These are phyloP conservation scores for Campopleginae sp. DNA, from an alignment of 2,888 invertebrate species.

Conservation along the genomic window DNA sequence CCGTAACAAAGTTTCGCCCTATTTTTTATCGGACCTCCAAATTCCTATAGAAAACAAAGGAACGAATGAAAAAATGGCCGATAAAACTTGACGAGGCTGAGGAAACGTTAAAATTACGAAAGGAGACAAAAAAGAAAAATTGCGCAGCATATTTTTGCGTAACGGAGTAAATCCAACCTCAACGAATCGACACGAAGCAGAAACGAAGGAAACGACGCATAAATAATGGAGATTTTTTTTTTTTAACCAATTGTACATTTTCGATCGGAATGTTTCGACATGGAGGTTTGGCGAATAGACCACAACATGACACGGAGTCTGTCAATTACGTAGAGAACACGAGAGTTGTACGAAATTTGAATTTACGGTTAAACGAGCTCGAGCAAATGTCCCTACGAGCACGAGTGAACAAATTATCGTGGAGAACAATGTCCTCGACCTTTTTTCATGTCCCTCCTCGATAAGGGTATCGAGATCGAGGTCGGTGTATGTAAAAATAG, in stretches of 20 bases:
- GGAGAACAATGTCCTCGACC: slow-evolving; percentile 40
- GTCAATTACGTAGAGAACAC: not conserved
- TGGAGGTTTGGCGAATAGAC: not conserved
- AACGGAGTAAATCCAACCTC: not conserved
- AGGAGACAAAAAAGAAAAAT: not conserved
- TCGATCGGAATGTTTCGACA: not conserved
- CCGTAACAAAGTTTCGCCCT: not conserved
- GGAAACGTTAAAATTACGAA: not conserved
- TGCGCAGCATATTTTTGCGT: not conserved
- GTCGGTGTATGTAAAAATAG: slow-evolving; percentile 61
- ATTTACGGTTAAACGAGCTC: slow-evolving; percentile 24
- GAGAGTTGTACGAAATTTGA: not conserved
- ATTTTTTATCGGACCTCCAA: not conserved
- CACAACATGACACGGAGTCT: not conserved
- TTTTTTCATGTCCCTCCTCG: slow-evolving; percentile 48
- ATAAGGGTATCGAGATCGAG: slow-evolving; percentile 60
- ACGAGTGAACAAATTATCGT: slow-evolving; percentile 32
- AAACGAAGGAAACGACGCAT: not conserved
- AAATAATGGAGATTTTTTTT: not conserved
- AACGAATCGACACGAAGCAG: not conserved
- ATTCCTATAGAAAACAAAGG: not conserved
- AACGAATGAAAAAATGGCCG: not conserved
- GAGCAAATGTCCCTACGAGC: slow-evolving; percentile 11
- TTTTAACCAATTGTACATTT: not conserved
- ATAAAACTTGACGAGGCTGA: not conserved